A percentile compares a stretch with the other conserved stretches of the same genome.
Evolutionary conservation across 2,797 vertebrate species (phyloP).

Genomic region (Protosalanx chinensis): DNA sequence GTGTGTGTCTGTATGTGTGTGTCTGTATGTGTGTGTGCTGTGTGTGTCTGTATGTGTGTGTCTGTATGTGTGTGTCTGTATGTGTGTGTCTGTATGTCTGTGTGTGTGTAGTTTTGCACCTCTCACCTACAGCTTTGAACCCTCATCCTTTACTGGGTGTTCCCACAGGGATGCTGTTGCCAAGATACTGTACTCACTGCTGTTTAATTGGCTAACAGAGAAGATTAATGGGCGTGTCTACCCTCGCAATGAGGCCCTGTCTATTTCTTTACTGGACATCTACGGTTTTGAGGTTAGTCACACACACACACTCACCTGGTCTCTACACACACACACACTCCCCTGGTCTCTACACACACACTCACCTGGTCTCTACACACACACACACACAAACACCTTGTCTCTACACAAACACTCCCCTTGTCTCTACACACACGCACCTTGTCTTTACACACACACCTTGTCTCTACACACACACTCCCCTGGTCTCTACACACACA

Average conservation of each 20-base stretch:
- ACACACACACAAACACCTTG: conserved; percentile 8
- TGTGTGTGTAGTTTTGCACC: neutral
- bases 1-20: too few species aligned
- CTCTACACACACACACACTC: neutral
- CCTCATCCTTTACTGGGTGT: conserved; percentile 57
- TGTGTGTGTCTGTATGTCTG: too few species aligned
- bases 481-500: too few species aligned
- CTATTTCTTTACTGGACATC: conserved; percentile 92
- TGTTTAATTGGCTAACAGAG: conserved; percentile 91
- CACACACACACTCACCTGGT: conserved; percentile 11
- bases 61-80: neutral
- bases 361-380: conserved; percentile 9
- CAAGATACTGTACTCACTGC: conserved; percentile 94
- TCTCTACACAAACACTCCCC: too few species aligned
- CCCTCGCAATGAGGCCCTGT: conserved; percentile 83
- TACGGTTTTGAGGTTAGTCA: conserved; percentile 90
- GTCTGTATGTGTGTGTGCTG: neutral
- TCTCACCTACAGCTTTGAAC: too few species aligned
- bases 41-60: too few species aligned
- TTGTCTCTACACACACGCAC: too few species aligned
- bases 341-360: neutral
- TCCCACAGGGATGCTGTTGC: conserved; percentile 84
- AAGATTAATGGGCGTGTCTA: conserved; percentile 90
- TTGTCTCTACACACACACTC: too few species aligned
- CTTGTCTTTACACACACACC: too few species aligned